Percentiles rank a stretch among this genome's conserved stretches.
phyloP scores from a whole-genome alignment of 2,797 vertebrate genomes.

The Lepilemur septentrionalis region DNA sequence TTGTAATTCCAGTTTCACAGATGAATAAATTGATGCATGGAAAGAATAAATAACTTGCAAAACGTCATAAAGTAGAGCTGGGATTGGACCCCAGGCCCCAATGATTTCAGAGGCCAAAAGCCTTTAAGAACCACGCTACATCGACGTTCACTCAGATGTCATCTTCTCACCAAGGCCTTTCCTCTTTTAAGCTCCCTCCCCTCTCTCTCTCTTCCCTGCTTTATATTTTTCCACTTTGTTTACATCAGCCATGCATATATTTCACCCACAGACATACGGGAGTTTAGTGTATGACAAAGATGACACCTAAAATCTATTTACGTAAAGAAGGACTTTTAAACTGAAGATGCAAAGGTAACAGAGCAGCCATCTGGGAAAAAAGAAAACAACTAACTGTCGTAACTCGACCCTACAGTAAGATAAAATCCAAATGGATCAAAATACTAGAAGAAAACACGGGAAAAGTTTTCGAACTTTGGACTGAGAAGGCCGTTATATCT shows the following conservation, averaged over 20 bases:
- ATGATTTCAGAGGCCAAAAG: background rate
- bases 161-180: background rate
- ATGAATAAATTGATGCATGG: background rate
- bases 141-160: background rate
- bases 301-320: background rate
- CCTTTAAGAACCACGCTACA: fast-evolving
- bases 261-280: background rate
- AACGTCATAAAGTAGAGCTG: background rate
- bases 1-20: background rate
- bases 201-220: background rate
- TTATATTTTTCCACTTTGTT: background rate
- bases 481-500: background rate
- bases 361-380: background rate
- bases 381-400: background rate
- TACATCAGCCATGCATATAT: background rate
- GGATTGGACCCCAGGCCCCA: background rate
- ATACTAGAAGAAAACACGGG: background rate
- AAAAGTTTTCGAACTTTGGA: background rate
- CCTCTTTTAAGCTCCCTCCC: background rate
- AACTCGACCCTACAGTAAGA: background rate
- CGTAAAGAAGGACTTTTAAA: background rate
- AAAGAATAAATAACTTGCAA: background rate
- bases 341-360: background rate
- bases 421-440: background rate
- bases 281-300: background rate